A percentile compares a stretch with the other conserved stretches of the same genome.
phyloP scores from a whole-genome alignment of 2,113 vertebrate species.

The Cyanocitta stelleri region DNA sequence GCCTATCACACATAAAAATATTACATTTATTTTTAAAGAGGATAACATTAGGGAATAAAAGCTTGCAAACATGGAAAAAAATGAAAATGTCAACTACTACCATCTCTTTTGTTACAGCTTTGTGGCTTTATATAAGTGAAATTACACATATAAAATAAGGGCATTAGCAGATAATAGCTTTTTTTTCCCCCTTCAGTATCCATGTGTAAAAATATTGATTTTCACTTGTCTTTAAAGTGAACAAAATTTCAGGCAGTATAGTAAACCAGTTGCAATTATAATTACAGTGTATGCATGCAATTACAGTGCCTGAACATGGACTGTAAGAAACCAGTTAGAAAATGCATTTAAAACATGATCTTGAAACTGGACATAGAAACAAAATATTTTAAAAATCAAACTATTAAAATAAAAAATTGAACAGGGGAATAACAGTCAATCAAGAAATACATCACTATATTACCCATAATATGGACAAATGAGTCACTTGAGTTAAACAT shows the following conservation, averaged over 20 bases:
- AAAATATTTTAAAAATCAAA: background rate
- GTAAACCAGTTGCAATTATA: background rate
- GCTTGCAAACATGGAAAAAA: fast-evolving
- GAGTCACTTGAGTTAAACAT: background rate
- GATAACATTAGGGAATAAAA: background rate
- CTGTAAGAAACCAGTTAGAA: background rate
- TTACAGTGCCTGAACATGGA: background rate
- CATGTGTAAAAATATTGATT: background rate
- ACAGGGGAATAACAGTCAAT: fast-evolving
- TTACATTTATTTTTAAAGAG: background rate
- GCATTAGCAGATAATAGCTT: background rate
- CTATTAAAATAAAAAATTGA: background rate
- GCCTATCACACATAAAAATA: background rate
- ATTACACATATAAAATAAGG: background rate
- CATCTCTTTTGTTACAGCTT: background rate
- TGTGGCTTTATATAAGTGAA: background rate
- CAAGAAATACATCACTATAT: background rate
- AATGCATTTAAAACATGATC: background rate
- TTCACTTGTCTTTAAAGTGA: background rate
- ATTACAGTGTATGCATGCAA: background rate
- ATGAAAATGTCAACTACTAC: background rate
- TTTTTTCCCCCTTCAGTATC: background rate
- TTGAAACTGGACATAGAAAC: background rate
- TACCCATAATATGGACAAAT: background rate
- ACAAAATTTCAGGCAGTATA: background rate